Evolutionary conservation across 2,888 invertebrate genomes (phyloP), one percentile per base, ranked within the genome.

Genomic region (Blastobasis lacticolella): DNA sequence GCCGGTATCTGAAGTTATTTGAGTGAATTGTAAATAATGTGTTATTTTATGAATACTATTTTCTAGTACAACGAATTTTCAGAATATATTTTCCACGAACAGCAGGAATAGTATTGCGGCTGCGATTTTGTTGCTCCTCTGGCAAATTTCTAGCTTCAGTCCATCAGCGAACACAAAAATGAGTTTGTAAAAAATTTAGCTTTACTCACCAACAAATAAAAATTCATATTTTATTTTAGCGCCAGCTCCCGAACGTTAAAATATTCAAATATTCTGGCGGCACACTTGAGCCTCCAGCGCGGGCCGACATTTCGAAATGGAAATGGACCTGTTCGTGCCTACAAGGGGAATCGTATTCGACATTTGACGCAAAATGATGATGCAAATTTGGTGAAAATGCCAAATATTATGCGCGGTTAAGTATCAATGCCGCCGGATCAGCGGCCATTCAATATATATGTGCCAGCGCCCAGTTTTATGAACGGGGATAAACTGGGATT

Each of bases 221-320:
- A 77, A 74, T 70, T 75, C 72, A 75, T 78, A 71, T 77, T 76
- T 71, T 69, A 73, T 75, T 75, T 75, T 68, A 69, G 64, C 69
- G 68, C 70, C 59, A 63, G 64, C 67, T 74, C 66, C 67, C 72
- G 66, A 62, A 75, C 73, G 76, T 71, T 81, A 76, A 81, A 78
- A 77, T 84, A 84, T 84, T 84, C 80, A 84, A 79, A 84, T 84
- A 81, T 83, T 82, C 82, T 72, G 77, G 72, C 74, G 67, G 77
- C 73, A 72, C 77, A 78, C 79, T 81, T 78, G 81, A 79, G 76
- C 73, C 75, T 69, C 64, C 64, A 74, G 77, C 74, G 73, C 70
- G 66, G 67, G 66, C 74, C 77, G 79, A 81, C 77, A 81, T 82
- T 81, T 76, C 73, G 73, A 75, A 81, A 82, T 82, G 80, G 75